A percentile compares a stretch with the other conserved stretches of the same genome.
phyloP scores from a whole-genome alignment of 1,140 invertebrate genomes.

The Nasonia longicornis region DNA sequence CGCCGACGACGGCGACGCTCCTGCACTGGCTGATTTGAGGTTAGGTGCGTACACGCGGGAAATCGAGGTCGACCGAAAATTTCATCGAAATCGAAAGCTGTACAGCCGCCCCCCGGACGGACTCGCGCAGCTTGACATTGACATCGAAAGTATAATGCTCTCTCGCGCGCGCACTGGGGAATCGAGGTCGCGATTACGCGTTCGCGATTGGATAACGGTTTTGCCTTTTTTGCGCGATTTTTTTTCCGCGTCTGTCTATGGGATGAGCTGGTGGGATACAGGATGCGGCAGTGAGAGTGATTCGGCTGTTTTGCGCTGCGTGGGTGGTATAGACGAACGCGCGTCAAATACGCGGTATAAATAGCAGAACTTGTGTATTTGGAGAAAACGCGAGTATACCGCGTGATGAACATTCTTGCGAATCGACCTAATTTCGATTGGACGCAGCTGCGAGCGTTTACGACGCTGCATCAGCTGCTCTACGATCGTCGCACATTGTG shows the following conservation, averaged over 20 bases:
- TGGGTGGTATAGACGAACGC: background rate
- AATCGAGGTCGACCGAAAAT: conserved; percentile 24
- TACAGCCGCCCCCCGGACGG: background rate
- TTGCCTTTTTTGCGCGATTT: background rate
- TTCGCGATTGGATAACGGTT: conserved; percentile 6
- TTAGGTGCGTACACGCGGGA: background rate
- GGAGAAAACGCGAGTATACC: background rate
- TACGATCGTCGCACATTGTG: too few relatives aligned
- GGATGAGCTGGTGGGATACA: too few relatives aligned
- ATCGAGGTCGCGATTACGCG: conserved; percentile 25
- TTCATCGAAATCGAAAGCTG: conserved; percentile 44
- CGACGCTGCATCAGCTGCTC: background rate
- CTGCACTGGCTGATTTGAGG: conserved; percentile 22
- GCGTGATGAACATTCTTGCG: conserved; percentile 8
- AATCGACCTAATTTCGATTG: conserved; percentile 19
- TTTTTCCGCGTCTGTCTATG: too few relatives aligned
- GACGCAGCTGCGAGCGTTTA: conserved; percentile 1
- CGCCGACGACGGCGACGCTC: conserved; percentile 15
- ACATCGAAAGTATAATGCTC: conserved; percentile 12
- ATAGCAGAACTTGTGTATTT: background rate
- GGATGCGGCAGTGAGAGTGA: too few relatives aligned
- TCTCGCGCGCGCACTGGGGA: background rate
- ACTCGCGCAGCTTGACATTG: background rate
- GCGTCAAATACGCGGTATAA: too few relatives aligned
- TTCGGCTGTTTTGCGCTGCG: background rate